Conservation (phyloP, 2,113 vertebrate genomes). For the Phoxinus phoxinus region DNA sequence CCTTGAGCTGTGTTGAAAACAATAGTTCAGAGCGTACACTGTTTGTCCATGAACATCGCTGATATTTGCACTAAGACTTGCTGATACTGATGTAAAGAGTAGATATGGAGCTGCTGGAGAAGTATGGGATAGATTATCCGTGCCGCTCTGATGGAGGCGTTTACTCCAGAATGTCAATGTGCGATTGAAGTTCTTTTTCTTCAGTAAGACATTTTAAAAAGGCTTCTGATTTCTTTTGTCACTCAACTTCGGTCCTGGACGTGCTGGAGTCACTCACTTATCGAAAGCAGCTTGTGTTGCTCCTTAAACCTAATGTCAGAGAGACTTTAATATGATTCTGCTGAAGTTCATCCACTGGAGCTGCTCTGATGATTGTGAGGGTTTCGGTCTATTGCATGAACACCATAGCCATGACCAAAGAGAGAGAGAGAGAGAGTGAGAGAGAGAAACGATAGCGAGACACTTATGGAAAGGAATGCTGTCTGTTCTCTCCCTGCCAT, state of each 20-base stretch:
- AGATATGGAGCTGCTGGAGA: not conserved
- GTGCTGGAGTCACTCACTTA: not conserved
- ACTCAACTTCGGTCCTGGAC: not conserved
- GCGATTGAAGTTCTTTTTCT: not conserved
- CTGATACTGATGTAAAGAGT: conserved; percentile 7
- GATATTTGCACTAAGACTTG: not conserved
- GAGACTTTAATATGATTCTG: not conserved
- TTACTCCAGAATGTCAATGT: conserved; percentile 13
- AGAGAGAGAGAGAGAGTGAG: conserved; percentile 40
- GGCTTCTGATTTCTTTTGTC: conserved; percentile 3
- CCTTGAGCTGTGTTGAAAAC: not conserved
- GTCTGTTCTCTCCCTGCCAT: conserved; percentile 60
- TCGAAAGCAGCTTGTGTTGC: not conserved
- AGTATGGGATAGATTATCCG: conserved; percentile 31
- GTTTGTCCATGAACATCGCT: not conserved
- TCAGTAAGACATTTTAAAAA: not conserved
- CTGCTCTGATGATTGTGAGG: not conserved
- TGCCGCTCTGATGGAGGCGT: not conserved
- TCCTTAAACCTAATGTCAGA: not conserved
- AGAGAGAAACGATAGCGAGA: conserved; percentile 46
- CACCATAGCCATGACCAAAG: not conserved
- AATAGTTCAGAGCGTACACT: not conserved
- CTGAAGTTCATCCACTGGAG: conserved; percentile 10
- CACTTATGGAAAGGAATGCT: conserved; percentile 82
- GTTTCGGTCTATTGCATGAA: not conserved